Conservation (phyloP, 2,888 invertebrate species). For the Cataglyphis livida region DNA sequence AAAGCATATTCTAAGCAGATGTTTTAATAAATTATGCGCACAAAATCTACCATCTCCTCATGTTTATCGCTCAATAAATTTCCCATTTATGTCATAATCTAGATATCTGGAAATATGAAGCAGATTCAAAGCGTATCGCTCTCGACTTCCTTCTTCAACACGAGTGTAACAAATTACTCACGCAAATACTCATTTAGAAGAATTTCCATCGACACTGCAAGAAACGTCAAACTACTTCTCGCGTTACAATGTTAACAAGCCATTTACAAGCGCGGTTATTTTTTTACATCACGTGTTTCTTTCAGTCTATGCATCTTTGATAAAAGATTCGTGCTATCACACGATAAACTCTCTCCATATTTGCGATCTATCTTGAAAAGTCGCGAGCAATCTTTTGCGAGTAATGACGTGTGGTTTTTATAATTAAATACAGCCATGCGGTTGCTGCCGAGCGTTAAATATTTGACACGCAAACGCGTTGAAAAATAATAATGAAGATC, state of each 20-base stretch:
- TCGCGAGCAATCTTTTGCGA: not conserved
- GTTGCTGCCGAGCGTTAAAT: constrained; percentile 41
- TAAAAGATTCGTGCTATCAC: not conserved
- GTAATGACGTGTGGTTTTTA: constrained; percentile 43
- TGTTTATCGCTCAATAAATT: constrained; percentile 28
- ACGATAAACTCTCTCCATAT: constrained; percentile 34
- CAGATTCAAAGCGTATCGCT: not conserved
- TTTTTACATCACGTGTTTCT: constrained; percentile 8
- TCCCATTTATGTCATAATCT: constrained; percentile 32
- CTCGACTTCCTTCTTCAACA: constrained; percentile 41
- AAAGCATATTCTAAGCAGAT: not conserved
- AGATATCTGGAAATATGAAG: constrained; percentile 42
- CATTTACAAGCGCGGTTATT: constrained; percentile 3
- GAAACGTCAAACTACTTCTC: not conserved
- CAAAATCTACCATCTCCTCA: not conserved
- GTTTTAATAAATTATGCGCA: not conserved
- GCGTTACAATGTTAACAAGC: not conserved
- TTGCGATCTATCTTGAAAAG: constrained; percentile 5
- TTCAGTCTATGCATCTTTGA: not conserved
- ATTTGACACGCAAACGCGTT: constrained; percentile 21
- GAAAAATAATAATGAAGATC: constrained; percentile 29
- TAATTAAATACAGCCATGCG: constrained; percentile 40
- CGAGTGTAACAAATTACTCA: not conserved
- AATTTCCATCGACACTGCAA: not conserved
- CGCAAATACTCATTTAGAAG: not conserved